Evolutionary conservation across 2,113 vertebrate genomes (phyloP), one percentile per base, ranked within the genome.

Genomic region (Melospiza melodia): DNA sequence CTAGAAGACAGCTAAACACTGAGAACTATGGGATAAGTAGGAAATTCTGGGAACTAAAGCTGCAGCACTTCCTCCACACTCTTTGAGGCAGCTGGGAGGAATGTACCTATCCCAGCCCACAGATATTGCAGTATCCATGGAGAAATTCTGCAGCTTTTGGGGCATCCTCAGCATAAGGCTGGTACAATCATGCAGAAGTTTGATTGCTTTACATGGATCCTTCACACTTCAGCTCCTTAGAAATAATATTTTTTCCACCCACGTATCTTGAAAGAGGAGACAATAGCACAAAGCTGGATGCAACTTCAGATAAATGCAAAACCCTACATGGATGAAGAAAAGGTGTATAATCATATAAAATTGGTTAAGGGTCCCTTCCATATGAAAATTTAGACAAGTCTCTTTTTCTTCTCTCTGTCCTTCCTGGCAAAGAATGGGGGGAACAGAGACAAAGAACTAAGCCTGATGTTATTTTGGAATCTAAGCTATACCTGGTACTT

Each of bases 131-230:
- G 92, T 93, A 95, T 96, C 90, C 88, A 96, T 84, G 89, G 91
- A 87, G 92, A 94, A 96, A 97, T 96, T 96, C 94, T 96, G 95
- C 93, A 95, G 91, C 94, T 96, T 93, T 95, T 97, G 93, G 95
- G 94, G 91, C 94, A 96, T 93, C 87, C 84, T 87, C 93, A 93
- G 49, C 81, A 85, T 82, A 93, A 85, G 41, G 78, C 94, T 90
- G 89, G 87, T 75, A 93, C 33, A 65, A 62, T 57, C 83, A 86
- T 35, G 46, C 49, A 79, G 89, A 89, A 90, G 62, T 84, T 62
- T 79, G 76, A 61, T 78, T 79, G 48, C 73, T 93, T 90, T 78
- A 75, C 68, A 67, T 80, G 77, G 54, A 84, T 79, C 63, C 69
- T 76, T 96, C 78, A 94, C 59, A 78, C 31, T 89, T 85, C 65